These are phyloP conservation scores for Xyliphius kryptos DNA, from an alignment of 2,113 vertebrate species.

Conservation along the genomic window DNA sequence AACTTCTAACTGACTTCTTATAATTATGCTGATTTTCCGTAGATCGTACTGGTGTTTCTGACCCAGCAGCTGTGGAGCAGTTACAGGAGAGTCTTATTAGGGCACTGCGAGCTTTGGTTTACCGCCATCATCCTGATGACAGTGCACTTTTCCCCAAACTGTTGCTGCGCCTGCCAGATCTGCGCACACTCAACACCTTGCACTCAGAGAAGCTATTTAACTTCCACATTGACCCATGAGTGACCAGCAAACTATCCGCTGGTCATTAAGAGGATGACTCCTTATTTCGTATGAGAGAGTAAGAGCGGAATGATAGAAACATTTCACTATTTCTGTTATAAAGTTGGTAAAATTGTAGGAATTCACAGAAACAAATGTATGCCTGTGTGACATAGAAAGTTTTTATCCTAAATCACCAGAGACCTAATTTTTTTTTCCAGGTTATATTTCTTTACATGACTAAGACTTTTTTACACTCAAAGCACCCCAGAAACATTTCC, in stretches of 20 bases:
- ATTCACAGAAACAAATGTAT: too few species aligned
- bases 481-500: neutral
- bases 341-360: too few species aligned
- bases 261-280: too few species aligned
- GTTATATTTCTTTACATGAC: constrained; percentile 1
- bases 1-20: too few species aligned
- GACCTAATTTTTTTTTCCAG: constrained; percentile 16
- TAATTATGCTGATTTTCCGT: constrained; percentile 18
- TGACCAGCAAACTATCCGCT: neutral
- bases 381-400: too few species aligned
- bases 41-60: constrained; percentile 64
- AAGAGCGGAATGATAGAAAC: too few species aligned
- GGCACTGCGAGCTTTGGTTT: constrained; percentile 63
- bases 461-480: constrained; percentile 11
- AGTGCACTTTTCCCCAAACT: constrained; percentile 64
- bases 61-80: constrained; percentile 62
- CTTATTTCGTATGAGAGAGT: too few species aligned
- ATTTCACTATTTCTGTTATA: too few species aligned
- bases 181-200: constrained; percentile 69
- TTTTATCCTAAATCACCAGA: too few species aligned
- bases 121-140: constrained; percentile 59
- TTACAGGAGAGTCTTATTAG: constrained; percentile 68
- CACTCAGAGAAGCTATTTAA: constrained; percentile 73
- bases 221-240: constrained; percentile 67
- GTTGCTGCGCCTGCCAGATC: constrained; percentile 67